Evolutionary conservation across 2,888 invertebrate species (phyloP).

Genomic region (Stictocephala bisonia): DNA sequence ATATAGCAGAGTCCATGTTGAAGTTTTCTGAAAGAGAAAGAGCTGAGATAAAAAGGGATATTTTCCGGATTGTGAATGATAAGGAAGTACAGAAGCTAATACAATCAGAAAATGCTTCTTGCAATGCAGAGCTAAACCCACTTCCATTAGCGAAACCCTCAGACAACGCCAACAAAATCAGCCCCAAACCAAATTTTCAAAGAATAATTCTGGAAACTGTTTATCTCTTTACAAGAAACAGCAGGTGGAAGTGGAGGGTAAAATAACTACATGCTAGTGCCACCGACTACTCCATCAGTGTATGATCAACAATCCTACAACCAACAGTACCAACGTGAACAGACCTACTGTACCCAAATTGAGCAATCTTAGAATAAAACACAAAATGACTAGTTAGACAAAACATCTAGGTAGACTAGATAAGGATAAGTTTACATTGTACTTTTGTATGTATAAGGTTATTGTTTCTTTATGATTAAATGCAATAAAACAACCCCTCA

Average conservation of each 20-base stretch:
- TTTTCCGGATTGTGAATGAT: background rate
- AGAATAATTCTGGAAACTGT: constrained; percentile 2
- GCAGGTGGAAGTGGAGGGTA: constrained; percentile 5
- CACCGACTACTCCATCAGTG: too few species aligned
- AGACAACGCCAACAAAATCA: background rate
- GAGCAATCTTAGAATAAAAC: background rate
- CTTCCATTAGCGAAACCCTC: background rate
- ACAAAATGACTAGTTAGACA: background rate
- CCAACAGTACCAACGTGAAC: too few species aligned
- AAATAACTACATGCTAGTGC: too few species aligned
- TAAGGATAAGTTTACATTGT: background rate
- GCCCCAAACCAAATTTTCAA: background rate
- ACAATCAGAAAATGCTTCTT: background rate
- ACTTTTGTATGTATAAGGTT: too few species aligned
- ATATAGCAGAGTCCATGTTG: constrained; percentile 4
- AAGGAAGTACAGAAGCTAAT: background rate
- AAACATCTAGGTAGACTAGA: background rate
- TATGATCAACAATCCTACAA: too few species aligned
- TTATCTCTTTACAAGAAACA: background rate
- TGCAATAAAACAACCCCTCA: background rate
- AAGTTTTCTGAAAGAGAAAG: constrained; percentile 8
- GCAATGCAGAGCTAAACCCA: too few species aligned
- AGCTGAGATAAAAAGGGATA: constrained; percentile 4
- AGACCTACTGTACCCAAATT: background rate
- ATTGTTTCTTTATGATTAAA: too few species aligned